A percentile compares a stretch with the other conserved stretches of the same genome.
Evolutionary conservation across 2,113 vertebrate species (phyloP).

Genomic region (Dicerorhinus sumatrensis): DNA sequence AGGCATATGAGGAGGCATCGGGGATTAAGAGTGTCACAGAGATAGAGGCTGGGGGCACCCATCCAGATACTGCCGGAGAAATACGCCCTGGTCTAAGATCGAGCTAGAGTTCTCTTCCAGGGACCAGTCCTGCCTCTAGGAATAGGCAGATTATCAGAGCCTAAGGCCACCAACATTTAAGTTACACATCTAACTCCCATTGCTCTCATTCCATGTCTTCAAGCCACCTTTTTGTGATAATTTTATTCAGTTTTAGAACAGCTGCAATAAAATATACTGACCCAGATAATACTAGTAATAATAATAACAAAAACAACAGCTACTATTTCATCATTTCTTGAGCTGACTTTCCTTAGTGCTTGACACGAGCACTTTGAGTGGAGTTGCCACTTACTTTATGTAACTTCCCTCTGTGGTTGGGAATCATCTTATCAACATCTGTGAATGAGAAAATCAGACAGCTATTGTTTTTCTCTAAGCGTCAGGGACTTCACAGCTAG

Average conservation of each 20-base stretch:
- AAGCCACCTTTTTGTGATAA: neutral
- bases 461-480: neutral
- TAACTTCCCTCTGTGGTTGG: neutral
- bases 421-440: neutral
- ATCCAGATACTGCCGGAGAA: neutral
- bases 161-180: neutral
- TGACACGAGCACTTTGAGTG: neutral
- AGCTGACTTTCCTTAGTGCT: neutral
- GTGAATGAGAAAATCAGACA: neutral
- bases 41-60: neutral
- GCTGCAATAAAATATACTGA: neutral
- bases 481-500: neutral
- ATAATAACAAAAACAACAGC: neutral
- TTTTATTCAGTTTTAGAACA: neutral
- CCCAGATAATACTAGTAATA: neutral
- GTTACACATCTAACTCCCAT: neutral
- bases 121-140: neutral
- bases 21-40: neutral
- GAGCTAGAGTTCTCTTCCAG: neutral
- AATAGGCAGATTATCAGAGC: neutral
- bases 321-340: neutral
- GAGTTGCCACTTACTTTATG: neutral
- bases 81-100: fast-evolving
- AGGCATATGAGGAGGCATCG: neutral
- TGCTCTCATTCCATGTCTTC: neutral